Conservation (phyloP, 2,113 vertebrate genomes). For the Chaenocephalus aceratus region DNA sequence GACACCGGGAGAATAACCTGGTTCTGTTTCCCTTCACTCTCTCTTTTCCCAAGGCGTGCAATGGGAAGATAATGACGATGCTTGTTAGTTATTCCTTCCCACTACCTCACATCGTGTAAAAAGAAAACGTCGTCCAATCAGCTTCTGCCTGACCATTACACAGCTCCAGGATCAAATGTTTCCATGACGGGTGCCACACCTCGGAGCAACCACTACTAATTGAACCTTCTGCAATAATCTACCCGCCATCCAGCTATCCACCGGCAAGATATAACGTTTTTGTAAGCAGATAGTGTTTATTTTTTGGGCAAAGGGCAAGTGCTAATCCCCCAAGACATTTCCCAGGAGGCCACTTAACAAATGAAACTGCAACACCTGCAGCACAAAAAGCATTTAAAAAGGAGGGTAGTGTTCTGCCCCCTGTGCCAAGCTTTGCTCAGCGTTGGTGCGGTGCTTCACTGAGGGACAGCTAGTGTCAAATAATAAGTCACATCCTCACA, state of each 20-base stretch:
- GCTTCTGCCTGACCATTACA: conserved; percentile 55
- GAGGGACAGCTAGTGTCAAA: neutral
- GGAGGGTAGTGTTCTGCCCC: conserved; percentile 17
- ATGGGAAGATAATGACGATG: conserved; percentile 47
- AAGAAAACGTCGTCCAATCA: conserved; percentile 11
- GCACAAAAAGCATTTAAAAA: conserved; percentile 41
- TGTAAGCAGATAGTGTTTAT: conserved; percentile 10
- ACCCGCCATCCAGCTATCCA: too few relatives aligned
- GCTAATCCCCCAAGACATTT: conserved; percentile 2
- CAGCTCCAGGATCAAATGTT: conserved; percentile 47
- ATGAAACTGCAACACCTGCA: conserved; percentile 49
- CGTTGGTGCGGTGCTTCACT: neutral
- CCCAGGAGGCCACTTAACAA: conserved; percentile 31
- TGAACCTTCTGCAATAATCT: too few relatives aligned
- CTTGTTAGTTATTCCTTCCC: conserved; percentile 41
- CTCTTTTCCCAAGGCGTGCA: conserved; percentile 15
- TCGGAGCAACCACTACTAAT: too few relatives aligned
- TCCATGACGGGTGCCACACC: neutral
- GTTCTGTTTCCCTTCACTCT: neutral
- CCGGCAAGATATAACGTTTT: conserved; percentile 1
- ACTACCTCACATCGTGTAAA: neutral
- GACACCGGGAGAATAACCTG: conserved; percentile 36
- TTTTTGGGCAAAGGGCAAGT: conserved; percentile 20
- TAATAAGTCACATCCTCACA: conserved; percentile 8
- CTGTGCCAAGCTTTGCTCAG: conserved; percentile 24